These are phyloP conservation scores for Cosmopolites sordidus DNA, from an alignment of 2,888 invertebrate genomes.

Conservation along the genomic window DNA sequence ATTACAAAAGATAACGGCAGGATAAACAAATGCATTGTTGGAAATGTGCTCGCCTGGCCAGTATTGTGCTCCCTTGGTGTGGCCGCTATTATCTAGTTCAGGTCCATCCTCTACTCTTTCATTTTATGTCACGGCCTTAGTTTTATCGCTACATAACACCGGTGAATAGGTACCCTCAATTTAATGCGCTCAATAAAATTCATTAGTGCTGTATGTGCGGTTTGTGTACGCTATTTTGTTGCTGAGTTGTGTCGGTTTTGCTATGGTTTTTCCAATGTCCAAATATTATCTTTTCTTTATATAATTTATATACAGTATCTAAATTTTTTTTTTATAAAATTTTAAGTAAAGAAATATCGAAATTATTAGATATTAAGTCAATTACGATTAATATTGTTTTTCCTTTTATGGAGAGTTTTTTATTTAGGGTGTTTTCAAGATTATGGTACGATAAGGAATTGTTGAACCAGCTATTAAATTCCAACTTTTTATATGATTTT, in stretches of 20 bases:
- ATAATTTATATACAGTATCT: too few species aligned
- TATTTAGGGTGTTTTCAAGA: too few species aligned
- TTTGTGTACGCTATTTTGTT: constrained; percentile 8
- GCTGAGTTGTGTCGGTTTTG: neutral
- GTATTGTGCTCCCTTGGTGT: constrained; percentile 30
- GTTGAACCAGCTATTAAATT: too few species aligned
- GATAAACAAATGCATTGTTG: constrained; percentile 35
- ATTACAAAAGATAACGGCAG: constrained; percentile 25
- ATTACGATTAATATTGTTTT: too few species aligned
- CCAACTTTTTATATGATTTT: too few species aligned
- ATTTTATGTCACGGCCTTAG: constrained; percentile 26
- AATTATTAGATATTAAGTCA: too few species aligned
- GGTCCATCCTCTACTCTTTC: constrained; percentile 26
- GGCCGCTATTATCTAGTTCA: constrained; percentile 25
- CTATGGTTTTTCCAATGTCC: too few species aligned
- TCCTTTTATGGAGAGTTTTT: too few species aligned
- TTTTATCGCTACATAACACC: constrained; percentile 21
- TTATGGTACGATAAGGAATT: too few species aligned
- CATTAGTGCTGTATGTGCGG: constrained; percentile 7
- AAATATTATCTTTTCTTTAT: too few species aligned
- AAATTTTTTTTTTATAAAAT: too few species aligned
- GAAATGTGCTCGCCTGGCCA: constrained; percentile 36
- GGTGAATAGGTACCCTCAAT: constrained; percentile 22
- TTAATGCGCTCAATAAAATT: constrained; percentile 19
- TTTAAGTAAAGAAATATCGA: too few species aligned